Evolutionary conservation across 2,113 vertebrate species (phyloP).

Genomic region (Ahaetulla prasina): DNA sequence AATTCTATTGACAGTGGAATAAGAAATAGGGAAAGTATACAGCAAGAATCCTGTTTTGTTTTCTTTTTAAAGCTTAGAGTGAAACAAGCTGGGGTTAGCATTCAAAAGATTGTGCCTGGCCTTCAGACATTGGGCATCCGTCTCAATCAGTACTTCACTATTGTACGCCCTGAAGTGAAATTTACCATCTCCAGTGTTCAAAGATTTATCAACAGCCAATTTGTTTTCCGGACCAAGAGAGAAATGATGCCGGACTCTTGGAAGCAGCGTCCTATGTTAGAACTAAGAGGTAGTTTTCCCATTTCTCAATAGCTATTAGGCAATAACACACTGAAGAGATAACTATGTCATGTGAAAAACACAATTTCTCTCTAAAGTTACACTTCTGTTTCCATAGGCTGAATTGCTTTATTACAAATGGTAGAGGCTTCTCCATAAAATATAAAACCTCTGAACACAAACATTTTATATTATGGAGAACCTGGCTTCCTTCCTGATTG

Average conservation of each 20-base stretch:
- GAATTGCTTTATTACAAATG: background rate
- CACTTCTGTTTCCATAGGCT: background rate
- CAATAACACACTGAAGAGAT: background rate
- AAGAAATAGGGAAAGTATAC: background rate
- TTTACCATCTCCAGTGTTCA: slow-evolving; percentile 70
- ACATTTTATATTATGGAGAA: background rate
- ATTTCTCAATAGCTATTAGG: background rate
- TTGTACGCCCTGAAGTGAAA: slow-evolving; percentile 67
- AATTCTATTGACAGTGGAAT: background rate
- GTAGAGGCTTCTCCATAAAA: background rate
- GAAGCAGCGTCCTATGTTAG: slow-evolving; percentile 68
- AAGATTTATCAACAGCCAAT: slow-evolving; percentile 75
- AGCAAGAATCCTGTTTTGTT: background rate
- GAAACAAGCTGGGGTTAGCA: slow-evolving; percentile 68
- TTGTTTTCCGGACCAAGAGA: slow-evolving; percentile 69
- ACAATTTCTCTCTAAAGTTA: background rate
- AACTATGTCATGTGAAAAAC: background rate
- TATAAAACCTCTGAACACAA: background rate
- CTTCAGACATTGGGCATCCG: slow-evolving; percentile 68
- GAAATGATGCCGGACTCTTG: slow-evolving; percentile 70
- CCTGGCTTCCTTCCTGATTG: background rate
- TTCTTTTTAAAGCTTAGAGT: slow-evolving; percentile 64
- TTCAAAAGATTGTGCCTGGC: slow-evolving; percentile 72
- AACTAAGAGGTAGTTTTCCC: slow-evolving; percentile 65
- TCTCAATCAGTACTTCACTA: slow-evolving; percentile 70